Percentiles rank a stretch among this genome's conserved stretches.
Evolutionary conservation across 2,797 vertebrate species (phyloP).

Genomic region (Spatula clypeata): DNA sequence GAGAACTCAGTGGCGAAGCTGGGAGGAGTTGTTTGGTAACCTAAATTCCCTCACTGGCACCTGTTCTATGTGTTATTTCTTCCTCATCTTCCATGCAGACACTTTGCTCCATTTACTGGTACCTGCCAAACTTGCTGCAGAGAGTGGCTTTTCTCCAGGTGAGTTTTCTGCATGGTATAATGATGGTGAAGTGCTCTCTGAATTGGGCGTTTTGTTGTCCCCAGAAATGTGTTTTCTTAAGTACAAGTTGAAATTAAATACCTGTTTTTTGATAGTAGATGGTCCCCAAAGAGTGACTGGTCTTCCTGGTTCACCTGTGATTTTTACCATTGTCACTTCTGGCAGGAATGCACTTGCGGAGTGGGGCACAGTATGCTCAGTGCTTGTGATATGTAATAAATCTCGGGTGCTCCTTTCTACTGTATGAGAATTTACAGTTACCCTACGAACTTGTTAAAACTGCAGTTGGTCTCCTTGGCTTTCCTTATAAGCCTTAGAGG

Average conservation of each 20-base stretch:
- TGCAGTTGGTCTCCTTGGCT: not conserved
- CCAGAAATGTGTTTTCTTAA: not conserved
- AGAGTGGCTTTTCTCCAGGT: not conserved
- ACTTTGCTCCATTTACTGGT: not conserved
- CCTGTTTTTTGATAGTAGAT: not conserved
- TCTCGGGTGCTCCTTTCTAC: not conserved
- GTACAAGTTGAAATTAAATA: not conserved
- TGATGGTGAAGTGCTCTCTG: not conserved
- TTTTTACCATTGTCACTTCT: not conserved
- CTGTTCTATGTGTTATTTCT: not conserved
- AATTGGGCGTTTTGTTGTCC: not conserved
- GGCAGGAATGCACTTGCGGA: not conserved
- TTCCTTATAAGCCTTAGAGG: not conserved
- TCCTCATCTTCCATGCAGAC: not conserved
- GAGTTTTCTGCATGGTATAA: not conserved
- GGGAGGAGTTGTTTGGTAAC: not conserved
- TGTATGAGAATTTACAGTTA: not conserved
- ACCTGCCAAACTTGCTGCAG: not conserved
- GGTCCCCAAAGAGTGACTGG: rapidly evolving
- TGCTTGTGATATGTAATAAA: not conserved
- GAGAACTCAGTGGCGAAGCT: not conserved
- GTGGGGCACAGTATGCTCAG: not conserved
- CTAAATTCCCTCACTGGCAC: not conserved
- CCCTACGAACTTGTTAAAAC: not conserved
- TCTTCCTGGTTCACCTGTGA: not conserved